Base-by-base conservation (phyloP, 2,113 vertebrate species). In the Charina bottae region DNA sequence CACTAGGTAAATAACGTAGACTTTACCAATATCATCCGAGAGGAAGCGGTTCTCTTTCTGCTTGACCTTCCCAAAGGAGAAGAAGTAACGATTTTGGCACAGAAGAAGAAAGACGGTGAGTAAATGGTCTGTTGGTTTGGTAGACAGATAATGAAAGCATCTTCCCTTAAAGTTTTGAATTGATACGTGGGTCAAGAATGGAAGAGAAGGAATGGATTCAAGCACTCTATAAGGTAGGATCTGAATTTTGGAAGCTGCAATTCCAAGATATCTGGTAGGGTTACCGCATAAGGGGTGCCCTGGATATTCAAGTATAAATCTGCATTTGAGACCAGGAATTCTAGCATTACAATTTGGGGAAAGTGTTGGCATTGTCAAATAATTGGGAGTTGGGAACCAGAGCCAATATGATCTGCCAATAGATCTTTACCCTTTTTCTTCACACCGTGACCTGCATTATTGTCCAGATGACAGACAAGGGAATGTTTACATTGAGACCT, bases 21-120 rank as follows among this genome's bases (percentile, higher is more conserved):
- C 96, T 99, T 99, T 97, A 99, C 99, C 64, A 99, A 99, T 95
- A 99, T 99, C 94, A 99, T 99, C 94, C 98, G 99, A 90, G 99
- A 99, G 95, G 99, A 99, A 96, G 99, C 99, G 5, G 99, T 99
- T 54, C 98, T 99, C 92, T 99, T 99, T 97, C 95, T 99, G 83
- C 98, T 99, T 17, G 99, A 99, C 95, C 98, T 99, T 89, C 99
- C 99, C 9, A 98, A 97, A 97, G 99, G 99, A 11, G 99, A 99
- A 93, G 99, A 99, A 96, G 99, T 99, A 93, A 99, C 98, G 68
- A 99, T 99, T 93, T 94, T 99, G 97, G 99, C 99, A 64, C 99
- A 99, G 97, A 99, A 99, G 97, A 99, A 99, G 92, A 99, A 99
- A 92, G 99, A 99, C 33, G 99, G 99, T 99, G 91, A 98, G 97